Conservation (phyloP, 2,888 invertebrate genomes). For the Colletes collaris region DNA sequence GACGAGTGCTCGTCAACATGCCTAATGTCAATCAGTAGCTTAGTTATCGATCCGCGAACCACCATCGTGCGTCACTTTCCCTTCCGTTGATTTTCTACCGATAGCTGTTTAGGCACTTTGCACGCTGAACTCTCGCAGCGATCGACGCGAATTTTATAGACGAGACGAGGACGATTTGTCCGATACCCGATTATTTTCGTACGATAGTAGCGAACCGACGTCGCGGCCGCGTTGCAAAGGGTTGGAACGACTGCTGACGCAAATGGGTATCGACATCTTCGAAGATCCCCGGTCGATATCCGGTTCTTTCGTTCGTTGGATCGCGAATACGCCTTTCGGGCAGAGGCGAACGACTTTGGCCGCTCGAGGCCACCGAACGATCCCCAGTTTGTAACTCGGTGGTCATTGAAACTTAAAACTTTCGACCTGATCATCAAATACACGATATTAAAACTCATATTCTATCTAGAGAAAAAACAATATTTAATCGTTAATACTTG, state of each 20-base stretch:
- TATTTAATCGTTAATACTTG: no score
- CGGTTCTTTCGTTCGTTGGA: neutral
- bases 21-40: constrained; percentile 51
- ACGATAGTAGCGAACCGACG: constrained; percentile 28
- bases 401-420: no score
- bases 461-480: no score
- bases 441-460: no score
- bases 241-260: neutral
- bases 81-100: constrained; percentile 39
- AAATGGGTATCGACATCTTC: neutral
- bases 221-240: constrained; percentile 14
- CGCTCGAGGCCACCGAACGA: neutral
- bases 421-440: no score
- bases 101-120: constrained; percentile 20
- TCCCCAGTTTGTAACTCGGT: no score
- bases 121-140: constrained; percentile 34
- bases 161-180: constrained; percentile 16
- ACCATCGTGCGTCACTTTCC: constrained; percentile 38
- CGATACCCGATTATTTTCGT: constrained; percentile 51
- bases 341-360: neutral
- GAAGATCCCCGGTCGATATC: neutral
- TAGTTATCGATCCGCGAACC: constrained; percentile 17
- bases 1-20: constrained; percentile 31
- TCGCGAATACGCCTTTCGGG: constrained; percentile 13
- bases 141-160: constrained; percentile 32